Base-by-base conservation (phyloP, 2,113 vertebrate genomes). In the Xiphophorus maculatus region DNA sequence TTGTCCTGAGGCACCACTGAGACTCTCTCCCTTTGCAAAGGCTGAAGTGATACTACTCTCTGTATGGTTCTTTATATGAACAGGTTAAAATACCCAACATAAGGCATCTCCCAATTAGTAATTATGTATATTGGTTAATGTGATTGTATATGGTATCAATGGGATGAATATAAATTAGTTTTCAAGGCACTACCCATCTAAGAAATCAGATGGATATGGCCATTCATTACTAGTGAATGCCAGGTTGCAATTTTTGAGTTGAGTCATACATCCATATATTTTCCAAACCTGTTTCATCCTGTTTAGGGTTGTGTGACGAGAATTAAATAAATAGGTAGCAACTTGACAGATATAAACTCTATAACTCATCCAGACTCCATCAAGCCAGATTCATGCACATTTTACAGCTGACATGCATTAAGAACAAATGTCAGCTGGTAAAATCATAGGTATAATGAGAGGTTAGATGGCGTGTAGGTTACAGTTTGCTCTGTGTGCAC, bases 401-500 rank as follows among this genome's bases (percentile, higher is more conserved):
- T 17, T 73, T 76, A 73, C 77, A 64, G 15, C 66, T 68, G 73
- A 72, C 32, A 62, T 66, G 63, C 63, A 32, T 58, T 25, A 11
- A 27, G 40, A 66, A 30, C 15, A 48, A 69, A 58, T 69, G 25
- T 42, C 73, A 6, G 5, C 62, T 22, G 69, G 33, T 12, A 44
- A 44, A 71, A 61, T 66, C 22, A 19, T 29, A 66, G 64, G 25
- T 68, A 25, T 42, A 32, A 42, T 28, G 73, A 68, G 7, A 80
- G 22, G 51, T n/a, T 58, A 3, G 22, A 58, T 44, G 58, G 40
- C 66, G 30, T 32, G 32, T 12, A 2, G 74, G 78, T 62, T 28
- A 42, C 35, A 54, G 73, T 74, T 69, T 71, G 30, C 63, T 32
- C 27, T 2, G 17, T 81, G 15, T n/a, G 19, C 75, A 72, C 82